Conservation (phyloP, 1,140 invertebrate genomes). For the Penaeus indicus region DNA sequence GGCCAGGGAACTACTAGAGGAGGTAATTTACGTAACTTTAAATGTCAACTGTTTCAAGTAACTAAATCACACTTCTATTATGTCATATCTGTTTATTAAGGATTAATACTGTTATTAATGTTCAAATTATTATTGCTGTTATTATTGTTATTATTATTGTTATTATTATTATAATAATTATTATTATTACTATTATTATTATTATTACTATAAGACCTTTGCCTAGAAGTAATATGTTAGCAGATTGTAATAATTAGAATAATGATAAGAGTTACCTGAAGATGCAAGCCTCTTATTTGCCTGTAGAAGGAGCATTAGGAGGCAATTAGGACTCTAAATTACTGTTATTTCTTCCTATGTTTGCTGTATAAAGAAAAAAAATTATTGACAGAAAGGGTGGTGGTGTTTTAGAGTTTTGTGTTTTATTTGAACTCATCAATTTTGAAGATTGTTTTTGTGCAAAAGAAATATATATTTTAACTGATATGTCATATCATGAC, state of each 20-base stretch:
- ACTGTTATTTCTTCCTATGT: background rate
- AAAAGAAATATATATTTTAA: background rate
- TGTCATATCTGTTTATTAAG: background rate
- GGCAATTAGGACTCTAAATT: too few relatives aligned
- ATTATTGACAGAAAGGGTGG: background rate
- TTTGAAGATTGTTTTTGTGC: background rate
- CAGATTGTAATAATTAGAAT: too few relatives aligned
- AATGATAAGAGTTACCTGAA: too few relatives aligned
- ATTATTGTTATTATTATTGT: constrained; percentile 27
- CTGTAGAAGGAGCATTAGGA: too few relatives aligned
- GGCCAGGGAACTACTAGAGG: background rate
- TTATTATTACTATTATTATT: background rate
- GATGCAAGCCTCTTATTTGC: too few relatives aligned
- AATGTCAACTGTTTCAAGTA: background rate
- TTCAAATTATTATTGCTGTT: constrained; percentile 1
- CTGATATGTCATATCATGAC: background rate
- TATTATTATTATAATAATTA: background rate
- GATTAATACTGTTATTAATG: background rate
- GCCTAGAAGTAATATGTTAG: too few relatives aligned
- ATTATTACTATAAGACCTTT: background rate
- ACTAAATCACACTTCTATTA: too few relatives aligned
- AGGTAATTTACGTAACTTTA: background rate
- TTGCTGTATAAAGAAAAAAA: background rate
- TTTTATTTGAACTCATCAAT: background rate
- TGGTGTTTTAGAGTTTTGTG: background rate